Percentiles rank a stretch among this genome's conserved stretches.
These are phyloP conservation scores for Octodonta nipae DNA, from an alignment of 2,888 invertebrate species.

Conservation along the genomic window DNA sequence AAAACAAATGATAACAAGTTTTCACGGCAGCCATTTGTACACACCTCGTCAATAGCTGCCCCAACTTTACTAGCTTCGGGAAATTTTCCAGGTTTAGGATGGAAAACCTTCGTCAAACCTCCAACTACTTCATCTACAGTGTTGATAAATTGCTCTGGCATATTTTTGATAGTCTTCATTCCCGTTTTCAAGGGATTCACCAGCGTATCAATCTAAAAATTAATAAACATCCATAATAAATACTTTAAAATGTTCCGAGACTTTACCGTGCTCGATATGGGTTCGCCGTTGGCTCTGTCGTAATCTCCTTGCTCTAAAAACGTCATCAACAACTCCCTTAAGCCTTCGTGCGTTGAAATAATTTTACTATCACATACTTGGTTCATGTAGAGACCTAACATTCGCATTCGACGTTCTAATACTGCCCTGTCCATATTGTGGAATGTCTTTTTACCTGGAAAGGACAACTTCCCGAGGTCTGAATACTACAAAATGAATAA, in stretches of 20 bases:
- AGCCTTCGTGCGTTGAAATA: constrained; percentile 46
- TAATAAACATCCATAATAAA: no score
- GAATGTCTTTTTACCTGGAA: constrained; percentile 88
- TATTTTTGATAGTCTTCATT: constrained; percentile 72
- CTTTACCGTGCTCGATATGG: constrained; percentile 47
- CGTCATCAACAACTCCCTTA: constrained; percentile 46
- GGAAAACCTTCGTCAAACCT: constrained; percentile 65
- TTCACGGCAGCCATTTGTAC: no score
- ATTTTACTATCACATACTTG: constrained; percentile 50
- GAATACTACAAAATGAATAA: no score
- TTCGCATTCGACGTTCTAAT: constrained; percentile 69
- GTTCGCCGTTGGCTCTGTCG: constrained; percentile 49
- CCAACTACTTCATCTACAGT: constrained; percentile 76
- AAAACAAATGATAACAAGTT: no score
- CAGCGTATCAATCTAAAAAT: constrained; percentile 34
- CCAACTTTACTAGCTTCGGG: constrained; percentile 37
- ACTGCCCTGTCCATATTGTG: constrained; percentile 79
- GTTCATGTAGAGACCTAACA: constrained; percentile 69
- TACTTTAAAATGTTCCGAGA: no score
- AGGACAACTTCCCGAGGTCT: constrained; percentile 59
- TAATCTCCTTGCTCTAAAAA: constrained; percentile 60
- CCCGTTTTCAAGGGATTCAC: constrained; percentile 62
- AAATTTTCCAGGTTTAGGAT: constrained; percentile 37
- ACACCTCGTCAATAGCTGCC: constrained; percentile 43
- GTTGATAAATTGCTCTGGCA: constrained; percentile 76